phyloP scores from a whole-genome alignment of 1,140 invertebrate genomes.

The Teleogryllus occipitalis region DNA sequence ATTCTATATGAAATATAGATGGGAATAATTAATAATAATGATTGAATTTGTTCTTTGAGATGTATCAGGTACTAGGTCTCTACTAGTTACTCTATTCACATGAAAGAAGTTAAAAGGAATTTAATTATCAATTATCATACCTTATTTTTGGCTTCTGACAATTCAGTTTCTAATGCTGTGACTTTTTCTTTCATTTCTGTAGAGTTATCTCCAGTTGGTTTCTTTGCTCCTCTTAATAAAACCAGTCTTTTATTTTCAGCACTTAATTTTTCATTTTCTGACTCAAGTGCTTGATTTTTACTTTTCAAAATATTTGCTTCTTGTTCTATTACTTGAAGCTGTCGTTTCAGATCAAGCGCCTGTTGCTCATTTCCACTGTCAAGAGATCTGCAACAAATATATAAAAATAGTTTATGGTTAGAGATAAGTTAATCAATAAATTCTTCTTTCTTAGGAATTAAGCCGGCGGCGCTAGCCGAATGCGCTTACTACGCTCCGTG shows the following conservation, averaged over 20 bases:
- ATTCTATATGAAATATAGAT: too few relatives aligned
- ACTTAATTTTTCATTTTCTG: conserved; percentile 62
- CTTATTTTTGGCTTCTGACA: conserved; percentile 49
- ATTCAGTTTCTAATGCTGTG: conserved; percentile 51
- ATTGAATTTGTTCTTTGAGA: too few relatives aligned
- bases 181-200: conserved; percentile 51
- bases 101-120: too few relatives aligned
- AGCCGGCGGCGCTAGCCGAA: too few relatives aligned
- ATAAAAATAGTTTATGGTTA: conserved; percentile 2
- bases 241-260: conserved; percentile 62
- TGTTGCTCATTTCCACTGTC: conserved; percentile 48
- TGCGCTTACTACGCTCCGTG: too few relatives aligned
- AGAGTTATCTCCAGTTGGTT: conserved; percentile 39
- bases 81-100: too few relatives aligned
- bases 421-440: background rate
- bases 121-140: conserved; percentile 24
- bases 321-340: conserved; percentile 64
- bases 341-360: conserved; percentile 57
- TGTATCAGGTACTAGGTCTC: too few relatives aligned
- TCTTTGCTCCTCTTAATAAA: conserved; percentile 43
- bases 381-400: conserved; percentile 41
- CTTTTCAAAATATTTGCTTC: conserved; percentile 55
- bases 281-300: conserved; percentile 55
- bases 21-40: too few relatives aligned
- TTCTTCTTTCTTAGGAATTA: too few relatives aligned